Percentiles rank a stretch among this genome's conserved stretches.
Conservation (phyloP, 2,113 vertebrate species). For the Amphiprion percula region DNA sequence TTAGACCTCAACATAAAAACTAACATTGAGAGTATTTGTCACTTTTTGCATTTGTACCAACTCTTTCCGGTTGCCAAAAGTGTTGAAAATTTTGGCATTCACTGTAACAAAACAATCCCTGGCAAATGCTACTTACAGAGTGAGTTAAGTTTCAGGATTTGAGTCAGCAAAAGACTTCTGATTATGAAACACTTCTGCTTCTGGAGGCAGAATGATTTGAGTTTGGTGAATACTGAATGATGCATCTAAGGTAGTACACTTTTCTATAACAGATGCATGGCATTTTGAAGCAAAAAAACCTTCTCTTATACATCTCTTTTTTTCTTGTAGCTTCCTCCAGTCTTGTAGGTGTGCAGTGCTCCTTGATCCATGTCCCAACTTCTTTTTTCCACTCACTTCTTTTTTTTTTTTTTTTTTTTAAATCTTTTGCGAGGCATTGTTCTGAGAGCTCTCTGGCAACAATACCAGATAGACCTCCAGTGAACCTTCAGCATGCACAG, state of each 20-base stretch:
- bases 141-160: conserved; percentile 18
- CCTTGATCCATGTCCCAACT: conserved; percentile 51
- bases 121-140: conserved; percentile 17
- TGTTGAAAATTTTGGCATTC: background rate
- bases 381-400: conserved; percentile 19
- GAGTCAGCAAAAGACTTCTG: conserved; percentile 49
- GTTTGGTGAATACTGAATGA: conserved; percentile 46
- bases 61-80: background rate
- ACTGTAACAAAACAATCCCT: conserved; percentile 21
- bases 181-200: conserved; percentile 49
- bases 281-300: conserved; percentile 20
- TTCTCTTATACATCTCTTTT: conserved; percentile 1
- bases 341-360: conserved; percentile 54
- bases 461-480: conserved; percentile 36
- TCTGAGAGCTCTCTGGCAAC: conserved; percentile 51
- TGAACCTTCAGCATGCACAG: conserved; percentile 37
- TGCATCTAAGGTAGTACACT: conserved; percentile 30
- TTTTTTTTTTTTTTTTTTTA: conserved; percentile 30
- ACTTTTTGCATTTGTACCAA: background rate
- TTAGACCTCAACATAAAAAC: background rate
- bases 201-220: conserved; percentile 42
- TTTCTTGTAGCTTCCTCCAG: conserved; percentile 29
- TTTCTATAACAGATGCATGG: conserved; percentile 50
- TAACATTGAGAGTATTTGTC: background rate
- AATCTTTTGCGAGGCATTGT: conserved; percentile 31